A percentile compares a stretch with the other conserved stretches of the same genome.
phyloP scores from a whole-genome alignment of 2,888 invertebrate species.

The Platerodrilus igneus region DNA sequence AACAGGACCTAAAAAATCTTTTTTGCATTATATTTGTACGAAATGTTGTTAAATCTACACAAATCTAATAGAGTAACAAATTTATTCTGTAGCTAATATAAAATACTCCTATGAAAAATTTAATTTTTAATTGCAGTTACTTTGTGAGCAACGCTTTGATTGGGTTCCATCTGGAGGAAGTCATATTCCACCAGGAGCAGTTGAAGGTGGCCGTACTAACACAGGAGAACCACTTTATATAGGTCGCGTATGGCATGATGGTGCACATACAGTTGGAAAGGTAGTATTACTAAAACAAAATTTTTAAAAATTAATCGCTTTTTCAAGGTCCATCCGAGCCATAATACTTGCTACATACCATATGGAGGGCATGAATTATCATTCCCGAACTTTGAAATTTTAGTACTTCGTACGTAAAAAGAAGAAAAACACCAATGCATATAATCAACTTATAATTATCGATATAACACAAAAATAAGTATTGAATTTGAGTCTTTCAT shows the following conservation, averaged over 20 bases:
- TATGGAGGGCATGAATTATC: slow-evolving; percentile 63
- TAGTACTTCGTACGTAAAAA: slow-evolving; percentile 40
- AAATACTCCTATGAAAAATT: slow-evolving; percentile 25
- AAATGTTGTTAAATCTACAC: no score
- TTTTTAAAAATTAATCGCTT: slow-evolving; percentile 8
- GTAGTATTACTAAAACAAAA: slow-evolving; percentile 34
- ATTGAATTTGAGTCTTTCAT: no score
- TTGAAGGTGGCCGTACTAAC: slow-evolving; percentile 51
- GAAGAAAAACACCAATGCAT: no score
- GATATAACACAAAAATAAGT: no score
- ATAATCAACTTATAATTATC: no score
- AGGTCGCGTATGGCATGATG: slow-evolving; percentile 53
- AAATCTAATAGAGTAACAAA: no score
- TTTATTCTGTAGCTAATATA: no score
- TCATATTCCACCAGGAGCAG: slow-evolving; percentile 53
- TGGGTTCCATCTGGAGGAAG: slow-evolving; percentile 51
- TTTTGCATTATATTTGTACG: no score
- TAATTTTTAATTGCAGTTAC: slow-evolving; percentile 46
- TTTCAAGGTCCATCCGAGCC: slow-evolving; percentile 64
- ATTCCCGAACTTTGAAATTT: slow-evolving; percentile 63
- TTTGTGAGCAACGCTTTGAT: slow-evolving; percentile 53
- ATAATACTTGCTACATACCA: slow-evolving; percentile 61
- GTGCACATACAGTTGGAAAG: slow-evolving; percentile 56
- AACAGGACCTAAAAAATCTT: no score
- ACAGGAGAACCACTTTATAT: slow-evolving; percentile 54